phyloP scores from a whole-genome alignment of 2,888 invertebrate species.

The Diplolepis rosae region DNA sequence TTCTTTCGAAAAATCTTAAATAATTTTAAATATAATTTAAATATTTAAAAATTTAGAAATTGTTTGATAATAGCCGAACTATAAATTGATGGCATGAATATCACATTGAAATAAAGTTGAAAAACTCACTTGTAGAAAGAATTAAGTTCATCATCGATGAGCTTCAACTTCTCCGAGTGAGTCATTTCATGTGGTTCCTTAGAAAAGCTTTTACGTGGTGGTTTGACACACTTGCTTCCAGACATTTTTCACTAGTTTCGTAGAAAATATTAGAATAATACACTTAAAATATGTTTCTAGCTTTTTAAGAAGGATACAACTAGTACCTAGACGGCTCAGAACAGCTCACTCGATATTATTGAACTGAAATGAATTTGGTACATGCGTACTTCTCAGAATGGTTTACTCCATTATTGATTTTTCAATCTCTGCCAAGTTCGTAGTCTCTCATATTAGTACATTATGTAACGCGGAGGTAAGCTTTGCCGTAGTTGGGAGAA shows the following conservation, averaged over 20 bases:
- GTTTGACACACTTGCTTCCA: constrained; percentile 65
- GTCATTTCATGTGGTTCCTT: constrained; percentile 72
- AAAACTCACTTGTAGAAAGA: constrained; percentile 69
- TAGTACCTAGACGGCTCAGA: background rate
- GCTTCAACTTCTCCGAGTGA: constrained; percentile 68
- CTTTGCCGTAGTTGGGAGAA: too few relatives aligned
- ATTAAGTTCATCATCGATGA: constrained; percentile 71
- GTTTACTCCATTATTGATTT: constrained; percentile 10
- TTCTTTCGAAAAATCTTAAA: too few relatives aligned
- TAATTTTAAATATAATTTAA: too few relatives aligned
- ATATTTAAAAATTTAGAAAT: too few relatives aligned
- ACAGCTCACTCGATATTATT: constrained; percentile 7
- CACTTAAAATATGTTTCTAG: background rate
- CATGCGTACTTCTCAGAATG: constrained; percentile 16
- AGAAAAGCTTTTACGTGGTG: constrained; percentile 62
- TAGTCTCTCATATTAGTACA: too few relatives aligned
- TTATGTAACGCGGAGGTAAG: too few relatives aligned
- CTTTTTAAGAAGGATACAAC: background rate
- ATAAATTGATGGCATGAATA: too few relatives aligned
- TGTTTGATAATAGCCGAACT: too few relatives aligned
- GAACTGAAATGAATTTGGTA: background rate
- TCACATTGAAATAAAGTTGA: background rate
- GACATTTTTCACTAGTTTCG: constrained; percentile 55
- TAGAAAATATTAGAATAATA: constrained; percentile 26
- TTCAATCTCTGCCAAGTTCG: too few relatives aligned